Evolutionary conservation across 2,113 vertebrate genomes (phyloP).

Genomic region (Gymnocephalus cernua): DNA sequence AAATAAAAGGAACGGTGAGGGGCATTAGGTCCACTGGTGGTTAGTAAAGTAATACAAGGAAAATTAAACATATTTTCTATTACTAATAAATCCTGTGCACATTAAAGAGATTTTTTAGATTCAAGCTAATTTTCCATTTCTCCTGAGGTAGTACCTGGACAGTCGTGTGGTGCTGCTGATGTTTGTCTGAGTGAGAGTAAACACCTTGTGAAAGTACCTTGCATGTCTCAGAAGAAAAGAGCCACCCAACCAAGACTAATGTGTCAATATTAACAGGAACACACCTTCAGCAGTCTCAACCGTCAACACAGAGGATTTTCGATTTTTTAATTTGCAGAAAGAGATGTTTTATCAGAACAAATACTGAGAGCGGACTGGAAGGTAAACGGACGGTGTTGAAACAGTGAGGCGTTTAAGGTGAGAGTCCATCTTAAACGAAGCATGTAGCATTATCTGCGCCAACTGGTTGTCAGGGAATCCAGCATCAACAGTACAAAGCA

Average conservation of each 20-base stretch:
- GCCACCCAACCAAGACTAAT: slow-evolving; percentile 82
- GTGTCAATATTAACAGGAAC: slow-evolving; percentile 72
- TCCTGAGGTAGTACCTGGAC: neutral
- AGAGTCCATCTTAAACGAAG: slow-evolving; percentile 3
- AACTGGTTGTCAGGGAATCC: slow-evolving; percentile 39
- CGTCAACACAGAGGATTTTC: slow-evolving; percentile 30
- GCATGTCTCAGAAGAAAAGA: slow-evolving; percentile 79
- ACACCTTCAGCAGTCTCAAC: slow-evolving; percentile 3
- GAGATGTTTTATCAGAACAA: slow-evolving; percentile 66
- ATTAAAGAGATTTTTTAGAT: neutral
- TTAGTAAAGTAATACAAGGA: neutral
- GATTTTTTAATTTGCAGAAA: slow-evolving; percentile 55
- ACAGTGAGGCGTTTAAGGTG: slow-evolving; percentile 20
- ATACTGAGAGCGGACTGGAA: slow-evolving; percentile 32
- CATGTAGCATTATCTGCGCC: slow-evolving; percentile 5
- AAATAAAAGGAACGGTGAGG: neutral
- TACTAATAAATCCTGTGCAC: neutral
- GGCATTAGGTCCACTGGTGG: neutral
- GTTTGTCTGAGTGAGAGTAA: slow-evolving; percentile 18
- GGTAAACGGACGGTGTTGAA: slow-evolving; percentile 39
- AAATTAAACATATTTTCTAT: slow-evolving; percentile 3
- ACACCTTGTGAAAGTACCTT: slow-evolving; percentile 54
- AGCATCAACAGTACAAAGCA: slow-evolving; percentile 21
- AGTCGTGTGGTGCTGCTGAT: neutral
- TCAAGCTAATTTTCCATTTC: neutral